Base-by-base conservation (phyloP, 1,140 invertebrate species). In the Drosophila repletoides region DNA sequence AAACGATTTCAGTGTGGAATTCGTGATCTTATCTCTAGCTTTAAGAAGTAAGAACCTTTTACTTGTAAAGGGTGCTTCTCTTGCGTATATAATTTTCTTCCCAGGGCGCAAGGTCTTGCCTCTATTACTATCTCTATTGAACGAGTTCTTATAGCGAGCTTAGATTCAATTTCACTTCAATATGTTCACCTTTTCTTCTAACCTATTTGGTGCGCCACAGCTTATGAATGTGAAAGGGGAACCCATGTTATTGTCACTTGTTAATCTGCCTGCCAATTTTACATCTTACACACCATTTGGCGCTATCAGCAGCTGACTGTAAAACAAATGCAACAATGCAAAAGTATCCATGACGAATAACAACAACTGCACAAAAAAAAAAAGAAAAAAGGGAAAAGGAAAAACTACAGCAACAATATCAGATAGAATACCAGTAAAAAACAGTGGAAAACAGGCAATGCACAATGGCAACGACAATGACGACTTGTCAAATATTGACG, bases 401-500 rank as follows among this genome's bases (percentile, higher is more conserved):
- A 24, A 21, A 52, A 26, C 40, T 43, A 41, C 22, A 49, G 10
- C 2, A 41, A 36, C 9, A 38, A 36, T 19, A 49, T 60, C 40
- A 58, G 29, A 24, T 33, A 49, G 60, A 34, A 36, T 45, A n/a
- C n/a, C n/a, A 24, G 43, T 31, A 40, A 48, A 48, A 52, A 70
- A 59, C 26, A 48, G 64, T 64, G 40, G 70, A 71, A 59, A 61
- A 58, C 73, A 52, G 58, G 61, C 48, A 79, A 72, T 75, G 59
- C 64, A 65, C 36, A 76, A 70, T 66, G 65, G 58, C 53, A 72
- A 83, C 60, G 64, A 74, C 81, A 86, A 86, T 87, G 81, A 86
- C 81, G 80, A 86, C 80, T 86, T 87, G 80, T 88, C 83, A 88
- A 88, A 88, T 88, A 88, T 88, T 88, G 83, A 88, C 83, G 84